Evolutionary conservation across 1,140 invertebrate genomes (phyloP), one percentile per base, ranked within the genome.

Genomic region (Drosophila setifemur): DNA sequence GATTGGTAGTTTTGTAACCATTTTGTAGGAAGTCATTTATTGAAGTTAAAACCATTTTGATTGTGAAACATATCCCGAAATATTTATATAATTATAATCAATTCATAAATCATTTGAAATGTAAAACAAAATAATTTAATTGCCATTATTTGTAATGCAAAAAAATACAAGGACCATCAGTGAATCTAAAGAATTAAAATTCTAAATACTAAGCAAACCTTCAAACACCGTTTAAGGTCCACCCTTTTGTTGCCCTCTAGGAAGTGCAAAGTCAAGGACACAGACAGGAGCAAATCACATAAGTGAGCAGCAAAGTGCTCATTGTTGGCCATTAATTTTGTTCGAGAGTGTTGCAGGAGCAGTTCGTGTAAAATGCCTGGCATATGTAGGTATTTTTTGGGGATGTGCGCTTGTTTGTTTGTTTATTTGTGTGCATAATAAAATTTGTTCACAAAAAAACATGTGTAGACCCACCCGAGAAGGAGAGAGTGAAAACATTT

Each of bases 391-490:
- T 40, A 42, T 61, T 55, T 61, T 55, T 37, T 52, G 4, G 45
- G 26, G 11, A 60, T 60, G 25, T 43, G 50, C 53, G 40, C 69
- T 40, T 31, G 33, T 47, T 33, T 26, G 50, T 61, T 39, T 78
- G 53, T 81, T 40, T 58, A 74, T 77, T 67, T 79, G 74, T 79
- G 74, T 86, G 81, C 75, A 75, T 85, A 86, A 85, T 85, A 85
- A 85, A 85, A 79, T 79, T 67, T 79, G 81, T 61, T 49, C 61
- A 72, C 49, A 85, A 63, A 79, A 85, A 63, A 79, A 86, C 75
- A 86, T 85, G 81, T 86, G 66, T 73, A 66, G 70, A 45, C 21
- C n/a, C n/a, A n/a, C n/a, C n/a, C n/a, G 43, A 54, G 70, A 43
- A 43, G n/a, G n/a, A 49, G 60, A 61, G 49, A 61, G 66, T 64